Percentiles rank a stretch among this genome's conserved stretches.
Evolutionary conservation across 2,888 invertebrate species (phyloP).

Genomic region (Nephrotoma guestfalica): DNA sequence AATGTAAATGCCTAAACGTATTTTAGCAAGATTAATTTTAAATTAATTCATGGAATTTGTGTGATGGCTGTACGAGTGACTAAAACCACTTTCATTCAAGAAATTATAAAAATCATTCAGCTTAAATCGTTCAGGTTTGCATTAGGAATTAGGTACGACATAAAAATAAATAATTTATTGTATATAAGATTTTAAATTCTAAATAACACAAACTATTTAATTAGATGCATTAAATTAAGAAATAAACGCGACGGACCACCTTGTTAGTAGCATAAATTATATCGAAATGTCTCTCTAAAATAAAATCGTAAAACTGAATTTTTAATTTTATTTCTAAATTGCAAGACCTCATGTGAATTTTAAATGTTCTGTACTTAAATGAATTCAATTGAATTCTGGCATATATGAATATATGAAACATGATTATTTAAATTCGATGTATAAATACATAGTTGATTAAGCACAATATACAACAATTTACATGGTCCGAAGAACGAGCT

Average conservation of each 20-base stretch:
- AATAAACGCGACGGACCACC: not conserved
- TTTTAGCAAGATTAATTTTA: not conserved
- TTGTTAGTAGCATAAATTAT: not conserved
- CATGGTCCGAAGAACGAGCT: not conserved
- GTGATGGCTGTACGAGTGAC: not conserved
- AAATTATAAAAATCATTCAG: not conserved
- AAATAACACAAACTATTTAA: not conserved
- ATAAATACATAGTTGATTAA: not conserved
- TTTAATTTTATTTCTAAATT: not conserved
- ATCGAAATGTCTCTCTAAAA: not conserved
- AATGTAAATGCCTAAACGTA: not conserved
- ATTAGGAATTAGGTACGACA: not conserved
- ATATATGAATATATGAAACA: not conserved
- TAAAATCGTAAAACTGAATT: not conserved
- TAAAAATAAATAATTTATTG: not conserved
- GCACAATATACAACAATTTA: not conserved
- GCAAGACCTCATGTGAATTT: not conserved
- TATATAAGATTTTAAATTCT: not conserved
- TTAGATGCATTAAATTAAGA: not conserved
- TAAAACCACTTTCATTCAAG: not conserved
- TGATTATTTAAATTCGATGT: not conserved
- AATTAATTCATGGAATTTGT: not conserved
- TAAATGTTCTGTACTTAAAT: not conserved
- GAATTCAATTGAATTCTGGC: not conserved
- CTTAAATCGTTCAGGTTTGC: not conserved